Evolutionary conservation across 2,113 vertebrate species (phyloP).

Genomic region (Macheiramphus alcinus): DNA sequence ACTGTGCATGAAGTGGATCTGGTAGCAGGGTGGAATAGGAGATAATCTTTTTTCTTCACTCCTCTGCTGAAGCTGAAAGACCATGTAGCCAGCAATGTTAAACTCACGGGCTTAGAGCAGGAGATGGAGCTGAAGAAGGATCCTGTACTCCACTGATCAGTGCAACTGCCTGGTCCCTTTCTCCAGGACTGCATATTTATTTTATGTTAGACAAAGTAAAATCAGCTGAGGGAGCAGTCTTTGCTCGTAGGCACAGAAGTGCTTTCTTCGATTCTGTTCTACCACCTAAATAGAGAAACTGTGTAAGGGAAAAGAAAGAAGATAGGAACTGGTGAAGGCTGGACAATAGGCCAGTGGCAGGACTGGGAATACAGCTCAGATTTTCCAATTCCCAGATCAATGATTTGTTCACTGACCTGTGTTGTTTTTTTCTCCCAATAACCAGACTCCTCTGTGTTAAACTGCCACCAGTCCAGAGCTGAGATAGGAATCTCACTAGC

Average conservation of each 20-base stretch:
- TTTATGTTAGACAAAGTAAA: neutral
- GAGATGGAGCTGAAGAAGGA: neutral
- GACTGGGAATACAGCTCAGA: neutral
- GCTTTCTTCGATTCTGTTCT: neutral
- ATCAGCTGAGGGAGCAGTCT: neutral
- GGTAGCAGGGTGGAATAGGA: neutral
- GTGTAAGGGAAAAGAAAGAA: neutral
- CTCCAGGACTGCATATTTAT: neutral
- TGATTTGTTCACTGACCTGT: neutral
- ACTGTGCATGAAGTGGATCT: neutral
- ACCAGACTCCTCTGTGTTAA: neutral
- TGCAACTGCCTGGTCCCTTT: neutral
- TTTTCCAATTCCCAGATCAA: neutral
- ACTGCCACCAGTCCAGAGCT: neutral
- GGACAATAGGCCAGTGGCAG: neutral
- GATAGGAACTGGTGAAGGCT: neutral
- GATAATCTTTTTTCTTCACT: neutral
- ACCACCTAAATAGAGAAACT: neutral
- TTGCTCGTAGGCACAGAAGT: neutral
- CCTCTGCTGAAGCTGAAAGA: neutral
- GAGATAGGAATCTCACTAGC: neutral
- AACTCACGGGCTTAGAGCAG: neutral
- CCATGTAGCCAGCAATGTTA: neutral
- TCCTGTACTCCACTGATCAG: neutral
- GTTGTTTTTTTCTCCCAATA: neutral